Evolutionary conservation across 2,113 vertebrate species (phyloP).

Genomic region (Petromus typicus): DNA sequence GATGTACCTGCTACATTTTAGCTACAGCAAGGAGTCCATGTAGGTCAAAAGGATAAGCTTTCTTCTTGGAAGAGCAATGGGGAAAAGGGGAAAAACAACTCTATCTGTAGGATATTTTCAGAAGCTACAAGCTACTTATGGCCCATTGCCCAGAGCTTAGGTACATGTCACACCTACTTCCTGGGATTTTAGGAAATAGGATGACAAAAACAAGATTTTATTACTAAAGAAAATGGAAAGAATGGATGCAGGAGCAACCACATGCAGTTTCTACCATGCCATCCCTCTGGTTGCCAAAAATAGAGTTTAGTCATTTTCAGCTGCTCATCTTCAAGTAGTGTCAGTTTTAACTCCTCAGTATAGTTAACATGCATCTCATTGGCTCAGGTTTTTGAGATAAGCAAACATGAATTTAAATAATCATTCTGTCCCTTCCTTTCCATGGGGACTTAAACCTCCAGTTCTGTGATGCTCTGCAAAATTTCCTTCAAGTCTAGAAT

Average conservation of each 20-base stretch:
- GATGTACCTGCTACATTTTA: background rate
- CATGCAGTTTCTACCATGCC: fast-evolving
- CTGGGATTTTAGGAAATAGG: background rate
- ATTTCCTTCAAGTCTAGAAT: background rate
- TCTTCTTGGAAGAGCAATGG: background rate
- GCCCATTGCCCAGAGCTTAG: background rate
- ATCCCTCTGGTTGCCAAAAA: background rate
- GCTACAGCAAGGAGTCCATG: background rate
- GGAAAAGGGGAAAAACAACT: background rate
- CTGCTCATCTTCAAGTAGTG: background rate
- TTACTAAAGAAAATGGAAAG: background rate
- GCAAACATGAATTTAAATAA: background rate
- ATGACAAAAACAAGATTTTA: background rate
- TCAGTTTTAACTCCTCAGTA: background rate
- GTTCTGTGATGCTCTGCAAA: background rate
- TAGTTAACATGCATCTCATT: no score
- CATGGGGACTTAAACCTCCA: fast-evolving
- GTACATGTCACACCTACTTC: background rate
- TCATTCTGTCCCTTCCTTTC: background rate
- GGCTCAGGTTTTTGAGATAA: background rate
- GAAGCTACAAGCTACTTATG: background rate
- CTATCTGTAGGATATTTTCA: background rate
- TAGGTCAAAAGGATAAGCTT: background rate
- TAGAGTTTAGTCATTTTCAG: background rate
- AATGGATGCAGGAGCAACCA: background rate